Evolutionary conservation across 2,797 vertebrate species (phyloP).

Genomic region (Pogoniulus pusillus): DNA sequence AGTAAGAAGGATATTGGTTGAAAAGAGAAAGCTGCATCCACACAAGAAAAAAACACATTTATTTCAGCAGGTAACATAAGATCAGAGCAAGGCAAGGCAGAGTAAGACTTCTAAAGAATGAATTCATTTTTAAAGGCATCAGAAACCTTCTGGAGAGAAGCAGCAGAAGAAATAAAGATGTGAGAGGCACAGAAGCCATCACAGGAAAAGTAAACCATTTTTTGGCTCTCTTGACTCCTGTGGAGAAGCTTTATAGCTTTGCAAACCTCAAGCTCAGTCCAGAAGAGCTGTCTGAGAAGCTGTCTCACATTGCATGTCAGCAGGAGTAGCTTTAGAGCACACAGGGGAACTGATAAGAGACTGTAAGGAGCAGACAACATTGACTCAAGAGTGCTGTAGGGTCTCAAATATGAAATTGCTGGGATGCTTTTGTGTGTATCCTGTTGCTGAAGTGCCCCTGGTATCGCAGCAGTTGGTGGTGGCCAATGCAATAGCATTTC

Average conservation of each 20-base stretch:
- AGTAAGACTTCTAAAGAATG: neutral
- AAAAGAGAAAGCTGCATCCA: neutral
- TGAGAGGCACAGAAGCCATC: neutral
- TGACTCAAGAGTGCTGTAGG: neutral
- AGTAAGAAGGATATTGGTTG: neutral
- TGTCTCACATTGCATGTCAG: neutral
- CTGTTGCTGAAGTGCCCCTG: neutral
- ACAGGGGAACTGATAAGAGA: constrained; percentile 8
- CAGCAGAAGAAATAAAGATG: neutral
- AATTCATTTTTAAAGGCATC: neutral
- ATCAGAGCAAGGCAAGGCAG: neutral
- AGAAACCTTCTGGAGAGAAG: neutral
- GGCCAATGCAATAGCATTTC: neutral
- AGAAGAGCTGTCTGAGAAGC: constrained; percentile 14
- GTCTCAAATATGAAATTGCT: constrained; percentile 10
- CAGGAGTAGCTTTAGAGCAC: constrained; percentile 4
- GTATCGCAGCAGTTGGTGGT: neutral
- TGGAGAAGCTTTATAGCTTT: neutral
- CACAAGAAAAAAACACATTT: neutral
- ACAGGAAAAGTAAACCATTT: neutral
- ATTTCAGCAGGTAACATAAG: neutral
- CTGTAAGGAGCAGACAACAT: neutral
- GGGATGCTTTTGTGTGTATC: neutral
- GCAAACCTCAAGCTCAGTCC: neutral
- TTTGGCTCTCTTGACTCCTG: neutral